phyloP scores from a whole-genome alignment of 2,113 vertebrate species.

The Vombatus ursinus region DNA sequence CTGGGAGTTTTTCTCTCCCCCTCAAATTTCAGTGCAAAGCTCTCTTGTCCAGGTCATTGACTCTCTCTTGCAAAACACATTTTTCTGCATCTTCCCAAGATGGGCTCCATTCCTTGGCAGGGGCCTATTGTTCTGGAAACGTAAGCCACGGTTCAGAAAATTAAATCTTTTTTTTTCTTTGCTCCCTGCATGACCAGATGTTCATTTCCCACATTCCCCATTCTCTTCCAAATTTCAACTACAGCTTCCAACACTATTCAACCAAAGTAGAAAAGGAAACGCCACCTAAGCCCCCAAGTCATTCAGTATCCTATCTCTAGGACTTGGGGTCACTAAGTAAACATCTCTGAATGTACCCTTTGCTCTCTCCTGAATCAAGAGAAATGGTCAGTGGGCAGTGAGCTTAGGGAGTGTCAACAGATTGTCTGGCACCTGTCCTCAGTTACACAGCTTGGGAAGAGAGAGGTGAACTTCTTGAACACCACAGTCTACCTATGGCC shows the following conservation, averaged over 20 bases:
- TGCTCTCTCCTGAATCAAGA: not conserved
- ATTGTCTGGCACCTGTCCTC: not conserved
- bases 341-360: not conserved
- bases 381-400: not conserved
- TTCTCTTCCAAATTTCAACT: not conserved
- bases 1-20: not conserved
- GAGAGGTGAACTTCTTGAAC: not conserved
- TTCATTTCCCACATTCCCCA: not conserved
- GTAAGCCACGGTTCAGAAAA: not conserved
- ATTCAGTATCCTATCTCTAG: not conserved
- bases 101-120: not conserved
- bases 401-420: not conserved
- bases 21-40: not conserved
- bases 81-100: not conserved
- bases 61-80: not conserved
- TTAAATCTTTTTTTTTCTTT: not conserved
- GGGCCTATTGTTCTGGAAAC: not conserved
- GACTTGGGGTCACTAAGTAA: not conserved
- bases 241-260: not conserved
- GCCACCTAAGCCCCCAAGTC: not conserved
- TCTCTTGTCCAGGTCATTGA: not conserved
- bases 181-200: not conserved
- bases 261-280: not conserved
- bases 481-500: no score
- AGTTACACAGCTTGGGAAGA: not conserved